Percentiles rank a stretch among this genome's conserved stretches.
phyloP scores from a whole-genome alignment of 2,888 invertebrate genomes.

The Crocallis elinguaria region DNA sequence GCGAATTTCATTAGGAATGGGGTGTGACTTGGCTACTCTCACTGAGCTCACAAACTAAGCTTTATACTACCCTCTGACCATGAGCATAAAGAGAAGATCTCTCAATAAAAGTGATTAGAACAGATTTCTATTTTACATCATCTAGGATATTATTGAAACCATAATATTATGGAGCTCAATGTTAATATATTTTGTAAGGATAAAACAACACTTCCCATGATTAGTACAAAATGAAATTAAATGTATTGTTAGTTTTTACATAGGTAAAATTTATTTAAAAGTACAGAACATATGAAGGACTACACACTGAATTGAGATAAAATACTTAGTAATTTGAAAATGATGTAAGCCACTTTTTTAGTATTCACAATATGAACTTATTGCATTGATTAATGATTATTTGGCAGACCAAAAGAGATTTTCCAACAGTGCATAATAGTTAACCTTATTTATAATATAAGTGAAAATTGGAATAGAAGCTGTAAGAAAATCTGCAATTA shows the following conservation, averaged over 20 bases:
- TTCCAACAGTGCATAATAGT: conserved; percentile 84
- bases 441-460: conserved; percentile 76
- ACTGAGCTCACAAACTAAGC: conserved; percentile 9
- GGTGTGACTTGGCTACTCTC: conserved; percentile 20
- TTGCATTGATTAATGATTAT: conserved; percentile 81
- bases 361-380: conserved; percentile 83
- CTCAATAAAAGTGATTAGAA: no score
- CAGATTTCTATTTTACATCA: conserved; percentile 24
- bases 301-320: conserved; percentile 85
- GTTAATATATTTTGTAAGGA: conserved; percentile 85
- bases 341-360: conserved; percentile 83
- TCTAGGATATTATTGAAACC: conserved; percentile 72
- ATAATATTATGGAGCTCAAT: conserved; percentile 83
- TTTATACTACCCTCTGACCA: background rate
- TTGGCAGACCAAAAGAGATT: conserved; percentile 85
- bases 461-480: conserved; percentile 84
- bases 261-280: conserved; percentile 84
- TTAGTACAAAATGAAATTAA: conserved; percentile 86
- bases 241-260: conserved; percentile 85
- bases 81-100: conserved; percentile 7
- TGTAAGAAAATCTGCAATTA: conserved; percentile 85
- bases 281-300: conserved; percentile 84
- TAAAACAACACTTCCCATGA: conserved; percentile 85
- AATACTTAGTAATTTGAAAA: conserved; percentile 83
- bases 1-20: conserved; percentile 18